These are phyloP conservation scores for Drosophila parvula DNA, from an alignment of 1,140 invertebrate genomes.

Conservation along the genomic window DNA sequence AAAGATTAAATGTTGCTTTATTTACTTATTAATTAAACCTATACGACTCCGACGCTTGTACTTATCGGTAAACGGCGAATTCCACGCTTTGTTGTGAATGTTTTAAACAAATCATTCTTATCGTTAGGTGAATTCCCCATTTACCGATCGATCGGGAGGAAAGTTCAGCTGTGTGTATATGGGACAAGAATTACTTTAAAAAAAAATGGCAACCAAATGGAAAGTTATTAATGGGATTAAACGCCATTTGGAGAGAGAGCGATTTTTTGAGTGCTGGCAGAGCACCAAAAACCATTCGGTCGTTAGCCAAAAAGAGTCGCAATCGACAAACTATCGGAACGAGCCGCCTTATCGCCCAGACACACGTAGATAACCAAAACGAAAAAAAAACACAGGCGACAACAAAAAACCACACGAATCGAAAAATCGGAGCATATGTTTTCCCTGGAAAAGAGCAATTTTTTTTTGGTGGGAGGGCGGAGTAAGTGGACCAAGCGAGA, in stretches of 20 bases:
- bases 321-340: constrained; percentile 31
- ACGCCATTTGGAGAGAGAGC: background rate
- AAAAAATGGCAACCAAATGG: background rate
- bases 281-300: constrained; percentile 20
- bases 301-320: constrained; percentile 28
- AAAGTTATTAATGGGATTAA: constrained; percentile 1
- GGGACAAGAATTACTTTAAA: background rate
- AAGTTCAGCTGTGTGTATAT: background rate
- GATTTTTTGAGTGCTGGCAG: constrained; percentile 3
- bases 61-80: constrained; percentile 15
- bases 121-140: background rate
- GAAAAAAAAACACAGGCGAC: constrained; percentile 22
- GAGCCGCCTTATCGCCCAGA: constrained; percentile 63
- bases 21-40: constrained; percentile 9
- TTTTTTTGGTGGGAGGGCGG: constrained; percentile 35
- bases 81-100: constrained; percentile 5
- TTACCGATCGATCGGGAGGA: background rate
- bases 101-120: constrained; percentile 17
- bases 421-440: constrained; percentile 74
- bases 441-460: constrained; percentile 67
- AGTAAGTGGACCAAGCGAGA: constrained; percentile 33
- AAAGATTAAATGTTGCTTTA: constrained; percentile 3
- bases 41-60: background rate
- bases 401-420: constrained; percentile 33
- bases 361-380: constrained; percentile 48